Base-by-base conservation (phyloP, 2,888 invertebrate species). In the Caenorhabditis uteleia region DNA sequence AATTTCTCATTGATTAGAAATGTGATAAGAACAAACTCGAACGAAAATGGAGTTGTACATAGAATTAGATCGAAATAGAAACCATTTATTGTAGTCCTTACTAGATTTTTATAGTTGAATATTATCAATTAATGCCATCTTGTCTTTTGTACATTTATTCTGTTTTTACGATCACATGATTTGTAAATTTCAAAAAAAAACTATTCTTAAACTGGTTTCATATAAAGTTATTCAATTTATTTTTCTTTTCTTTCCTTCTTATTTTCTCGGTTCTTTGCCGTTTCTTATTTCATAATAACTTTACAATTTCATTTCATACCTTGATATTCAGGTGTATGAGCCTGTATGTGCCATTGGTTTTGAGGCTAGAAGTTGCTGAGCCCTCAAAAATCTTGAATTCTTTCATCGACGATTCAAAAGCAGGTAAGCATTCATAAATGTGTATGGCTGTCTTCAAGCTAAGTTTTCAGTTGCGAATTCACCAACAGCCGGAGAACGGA, bases 331-430 rank as follows among this genome's bases (percentile, higher is more conserved):
- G 58, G 47, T 60, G 54, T 36, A 60, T n/a, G 55, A 72, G 65
- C 47, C 47, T 67, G 14, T 72, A 72, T 53, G 69, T 65, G 16
- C 72, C 72, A 20, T 40, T 72, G 21, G 57, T 72, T 1, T 42
- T 72, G 21, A 60, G 69, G 33, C 54, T 72, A 31, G 72, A 72
- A 56, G 50, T 72, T 18, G 51, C 40, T 26, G 38, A 58, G 8
- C 31, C 20, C 21, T 31, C 54, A 0, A 45, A 46, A 43, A 39
- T 59, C 12, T 14, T 65, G 3, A 36, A 39, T 3, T 65, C 65
- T 14, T 65, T 65, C 38, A 45, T 23, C 33, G 65, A 65, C 45
- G 50, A 65, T 23, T 65, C 65, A 3, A 49, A 53, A 26, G 42
- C 54, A 4, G 46, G 54, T 46, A 18, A 26, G 29, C 33, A 16